Conservation (phyloP, 2,888 invertebrate species). For the Buathra laborator region DNA sequence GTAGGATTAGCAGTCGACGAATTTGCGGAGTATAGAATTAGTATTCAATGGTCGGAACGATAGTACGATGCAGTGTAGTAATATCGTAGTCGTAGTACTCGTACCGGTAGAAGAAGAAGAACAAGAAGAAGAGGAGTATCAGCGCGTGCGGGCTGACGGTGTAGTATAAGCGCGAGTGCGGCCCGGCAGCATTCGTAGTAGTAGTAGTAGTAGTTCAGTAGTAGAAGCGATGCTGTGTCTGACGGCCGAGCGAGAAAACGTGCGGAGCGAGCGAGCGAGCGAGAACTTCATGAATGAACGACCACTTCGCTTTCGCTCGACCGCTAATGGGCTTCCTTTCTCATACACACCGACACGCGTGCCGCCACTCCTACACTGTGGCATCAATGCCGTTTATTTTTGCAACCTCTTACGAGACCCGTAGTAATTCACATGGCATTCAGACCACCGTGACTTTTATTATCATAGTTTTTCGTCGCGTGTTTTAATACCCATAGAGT, state of each 20-base stretch:
- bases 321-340: slow-evolving; percentile 81
- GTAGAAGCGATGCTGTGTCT: slow-evolving; percentile 70
- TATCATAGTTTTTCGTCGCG: slow-evolving; percentile 35
- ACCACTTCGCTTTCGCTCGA: slow-evolving; percentile 74
- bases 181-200: slow-evolving; percentile 31
- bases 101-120: slow-evolving; percentile 54
- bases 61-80: slow-evolving; percentile 26
- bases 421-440: slow-evolving; percentile 57
- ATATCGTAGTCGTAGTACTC: slow-evolving; percentile 33
- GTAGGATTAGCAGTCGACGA: slow-evolving; percentile 6
- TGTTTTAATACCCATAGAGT: slow-evolving; percentile 26
- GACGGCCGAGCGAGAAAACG: slow-evolving; percentile 60
- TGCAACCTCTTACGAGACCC: slow-evolving; percentile 62
- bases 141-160: slow-evolving; percentile 25
- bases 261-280: slow-evolving; percentile 44
- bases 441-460: slow-evolving; percentile 57
- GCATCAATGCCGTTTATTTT: slow-evolving; percentile 53
- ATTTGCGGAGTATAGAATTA: slow-evolving; percentile 15
- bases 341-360: slow-evolving; percentile 65
- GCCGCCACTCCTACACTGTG: slow-evolving; percentile 17
- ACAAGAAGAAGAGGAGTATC: slow-evolving; percentile 38
- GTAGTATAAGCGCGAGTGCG: slow-evolving; percentile 56
- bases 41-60: slow-evolving; percentile 25
- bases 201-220: slow-evolving; percentile 64
- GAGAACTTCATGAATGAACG: slow-evolving; percentile 82